Base-by-base conservation (phyloP, 2,113 vertebrate species). In the Zapus hudsonius region DNA sequence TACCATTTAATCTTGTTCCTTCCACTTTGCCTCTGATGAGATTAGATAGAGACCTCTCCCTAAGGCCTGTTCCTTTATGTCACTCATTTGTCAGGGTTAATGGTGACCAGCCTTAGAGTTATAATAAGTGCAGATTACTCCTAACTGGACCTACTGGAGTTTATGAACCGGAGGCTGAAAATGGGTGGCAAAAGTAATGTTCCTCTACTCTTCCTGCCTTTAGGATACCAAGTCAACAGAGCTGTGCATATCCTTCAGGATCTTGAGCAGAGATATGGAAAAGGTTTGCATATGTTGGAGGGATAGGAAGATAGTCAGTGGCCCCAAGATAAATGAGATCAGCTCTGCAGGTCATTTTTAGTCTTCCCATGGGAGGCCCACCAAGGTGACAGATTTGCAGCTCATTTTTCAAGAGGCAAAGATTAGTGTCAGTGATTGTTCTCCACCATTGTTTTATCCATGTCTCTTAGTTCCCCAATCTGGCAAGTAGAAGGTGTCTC, bases 341-440 rank as follows among this genome's bases (percentile, higher is more conserved):
- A 96, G 87, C 31, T 74, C 29, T 72, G 55, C 31, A 75, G 57
- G 15, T 88, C 31, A 73, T 79, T 92, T 90, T 86, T 42, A 80
- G 11, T 79, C 52, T 94, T 89, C 23, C 40, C 12, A 83, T 75
- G 73, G 25, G 29, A 85, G 31, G 36, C 52, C 63, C 29, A 63
- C 86, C 64, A 87, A 84, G 20, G 69, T 57, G 20, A 66, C 31
- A 89, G 82, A 82, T 87, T 92, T n/a, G 2, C 9, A 64, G n/a
- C 69, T 55, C 25, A 91, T 59, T 57, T 91, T 76, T 88, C 52
- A 13, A 81, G 64, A 74, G 67, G 13, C 40, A 38, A 79, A 69
- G 63, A 78, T 76, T 83, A 78, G 9, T 31, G 10, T 70, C 76
- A 94, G 29, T 87, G 31, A 63, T 40, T 52, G 12, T 15, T n/a